Evolutionary conservation across 2,888 invertebrate genomes (phyloP).

Genomic region (Candidula unifasciata): DNA sequence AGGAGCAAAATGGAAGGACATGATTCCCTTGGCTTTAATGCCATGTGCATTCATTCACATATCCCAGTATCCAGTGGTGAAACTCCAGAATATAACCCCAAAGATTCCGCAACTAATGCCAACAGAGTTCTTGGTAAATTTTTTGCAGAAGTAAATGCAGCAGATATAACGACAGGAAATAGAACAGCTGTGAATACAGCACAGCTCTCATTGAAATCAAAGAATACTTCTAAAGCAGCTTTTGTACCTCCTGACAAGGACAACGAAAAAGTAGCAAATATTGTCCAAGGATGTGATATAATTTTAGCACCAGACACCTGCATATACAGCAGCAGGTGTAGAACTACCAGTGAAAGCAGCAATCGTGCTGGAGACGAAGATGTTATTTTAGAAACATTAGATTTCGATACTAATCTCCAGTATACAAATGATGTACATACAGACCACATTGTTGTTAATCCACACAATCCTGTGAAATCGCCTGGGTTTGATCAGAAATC

Average conservation of each 20-base stretch:
- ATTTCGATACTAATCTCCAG: neutral
- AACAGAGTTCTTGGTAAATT: neutral
- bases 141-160: neutral
- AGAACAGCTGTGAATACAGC: neutral
- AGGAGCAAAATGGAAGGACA: no score
- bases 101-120: neutral
- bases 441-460: neutral
- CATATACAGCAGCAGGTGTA: neutral
- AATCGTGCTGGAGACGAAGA: neutral
- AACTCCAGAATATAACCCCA: neutral
- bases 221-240: neutral
- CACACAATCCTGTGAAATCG: neutral
- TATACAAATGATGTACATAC: neutral
- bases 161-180: neutral
- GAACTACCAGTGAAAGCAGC: neutral
- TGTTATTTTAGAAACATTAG: slow-evolving; percentile 28
- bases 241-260: neutral
- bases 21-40: neutral
- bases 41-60: neutral
- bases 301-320: slow-evolving; percentile 37
- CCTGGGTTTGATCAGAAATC: neutral
- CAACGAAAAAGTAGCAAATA: neutral
- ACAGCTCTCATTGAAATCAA: slow-evolving; percentile 23
- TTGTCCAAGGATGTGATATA: neutral
- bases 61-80: neutral